phyloP scores from a whole-genome alignment of 2,797 vertebrate genomes.

The Melanotaenia maccullochi region DNA sequence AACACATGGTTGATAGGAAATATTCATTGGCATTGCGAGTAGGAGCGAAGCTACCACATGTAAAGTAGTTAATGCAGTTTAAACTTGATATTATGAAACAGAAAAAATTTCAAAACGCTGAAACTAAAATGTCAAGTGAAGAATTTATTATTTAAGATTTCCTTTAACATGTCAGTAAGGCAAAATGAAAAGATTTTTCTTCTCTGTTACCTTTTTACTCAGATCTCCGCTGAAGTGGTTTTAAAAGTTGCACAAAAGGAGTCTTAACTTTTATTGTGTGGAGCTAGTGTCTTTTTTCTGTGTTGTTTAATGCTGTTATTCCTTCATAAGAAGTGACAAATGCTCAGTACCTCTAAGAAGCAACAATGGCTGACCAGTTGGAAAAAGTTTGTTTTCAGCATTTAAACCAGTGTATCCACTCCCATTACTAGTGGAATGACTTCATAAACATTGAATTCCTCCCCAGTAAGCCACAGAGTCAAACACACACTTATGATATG shows the following conservation, averaged over 20 bases:
- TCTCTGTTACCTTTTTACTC: neutral
- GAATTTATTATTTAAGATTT: neutral
- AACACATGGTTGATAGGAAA: neutral
- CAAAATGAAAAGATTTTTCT: neutral
- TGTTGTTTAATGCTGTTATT: neutral
- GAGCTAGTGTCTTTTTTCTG: neutral
- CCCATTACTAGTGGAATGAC: constrained; percentile 55
- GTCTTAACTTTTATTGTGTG: neutral
- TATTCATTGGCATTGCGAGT: neutral
- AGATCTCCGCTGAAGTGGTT: constrained; percentile 15
- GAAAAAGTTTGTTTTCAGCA: constrained; percentile 28
- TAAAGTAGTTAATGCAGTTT: neutral
- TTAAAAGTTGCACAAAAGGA: constrained; percentile 20
- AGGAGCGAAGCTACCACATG: neutral
- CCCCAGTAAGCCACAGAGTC: constrained; percentile 20
- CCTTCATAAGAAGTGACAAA: constrained; percentile 9
- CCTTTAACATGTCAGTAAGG: neutral
- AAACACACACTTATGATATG: constrained; percentile 5
- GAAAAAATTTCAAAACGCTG: neutral
- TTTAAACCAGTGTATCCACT: constrained; percentile 23
- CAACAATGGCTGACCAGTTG: constrained; percentile 29
- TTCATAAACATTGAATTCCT: constrained; percentile 61
- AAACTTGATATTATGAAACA: neutral
- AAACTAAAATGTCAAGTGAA: neutral
- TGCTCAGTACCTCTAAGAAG: constrained; percentile 6